phyloP scores from a whole-genome alignment of 2,113 vertebrate species.

The Sceloporus tristichus region DNA sequence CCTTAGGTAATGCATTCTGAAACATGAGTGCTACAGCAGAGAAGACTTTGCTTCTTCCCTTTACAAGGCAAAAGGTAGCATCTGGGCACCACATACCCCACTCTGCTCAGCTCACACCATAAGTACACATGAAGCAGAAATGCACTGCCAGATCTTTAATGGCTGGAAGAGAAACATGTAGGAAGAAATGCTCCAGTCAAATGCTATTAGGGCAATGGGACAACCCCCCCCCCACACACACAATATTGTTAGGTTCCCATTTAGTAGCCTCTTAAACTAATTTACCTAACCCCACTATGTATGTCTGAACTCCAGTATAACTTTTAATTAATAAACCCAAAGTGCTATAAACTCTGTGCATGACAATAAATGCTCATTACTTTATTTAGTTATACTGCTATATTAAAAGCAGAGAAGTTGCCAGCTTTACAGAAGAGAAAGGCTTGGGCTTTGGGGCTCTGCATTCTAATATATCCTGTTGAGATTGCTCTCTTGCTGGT shows the following conservation, averaged over 20 bases:
- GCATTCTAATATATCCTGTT: conserved; percentile 43
- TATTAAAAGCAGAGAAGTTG: conserved; percentile 19
- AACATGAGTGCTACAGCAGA: background rate
- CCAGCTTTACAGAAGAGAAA: conserved; percentile 47
- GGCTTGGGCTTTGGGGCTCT: conserved; percentile 32
- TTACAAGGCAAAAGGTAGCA: background rate
- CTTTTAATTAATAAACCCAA: conserved; percentile 18
- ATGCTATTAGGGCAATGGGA: too few relatives aligned
- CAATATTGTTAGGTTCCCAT: background rate
- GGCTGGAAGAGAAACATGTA: too few relatives aligned
- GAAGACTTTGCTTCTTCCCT: background rate
- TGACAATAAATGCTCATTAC: background rate
- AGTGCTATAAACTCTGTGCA: background rate
- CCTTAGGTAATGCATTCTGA: background rate
- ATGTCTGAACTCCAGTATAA: background rate
- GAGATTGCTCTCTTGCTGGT: conserved; percentile 46
- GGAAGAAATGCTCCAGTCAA: too few relatives aligned
- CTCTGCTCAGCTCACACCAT: too few relatives aligned
- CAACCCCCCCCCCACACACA: too few relatives aligned
- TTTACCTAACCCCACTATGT: background rate
- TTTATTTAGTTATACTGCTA: background rate
- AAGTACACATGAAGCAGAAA: too few relatives aligned
- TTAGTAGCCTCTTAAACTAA: background rate
- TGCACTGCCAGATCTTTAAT: too few relatives aligned
- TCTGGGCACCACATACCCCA: too few relatives aligned